Conservation (phyloP, 2,113 vertebrate genomes). For the Nycticryphes semicollaris region DNA sequence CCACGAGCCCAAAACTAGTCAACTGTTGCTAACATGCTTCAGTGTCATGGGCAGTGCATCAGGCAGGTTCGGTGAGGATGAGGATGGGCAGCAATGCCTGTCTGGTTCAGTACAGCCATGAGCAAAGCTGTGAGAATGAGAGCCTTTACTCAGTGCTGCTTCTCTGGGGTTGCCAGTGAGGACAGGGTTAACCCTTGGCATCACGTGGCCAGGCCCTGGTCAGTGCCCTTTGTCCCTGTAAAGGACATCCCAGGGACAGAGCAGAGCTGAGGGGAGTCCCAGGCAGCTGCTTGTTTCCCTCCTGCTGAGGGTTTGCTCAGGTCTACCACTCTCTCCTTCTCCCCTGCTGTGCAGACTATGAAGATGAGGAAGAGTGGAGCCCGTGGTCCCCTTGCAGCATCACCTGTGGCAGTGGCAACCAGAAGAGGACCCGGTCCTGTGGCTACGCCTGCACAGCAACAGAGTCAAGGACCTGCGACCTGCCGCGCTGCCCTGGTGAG, state of each 20-base stretch:
- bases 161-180: neutral
- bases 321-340: neutral
- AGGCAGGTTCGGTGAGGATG: neutral
- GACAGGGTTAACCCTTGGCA: neutral
- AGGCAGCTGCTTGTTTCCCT: neutral
- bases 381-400: constrained; percentile 88
- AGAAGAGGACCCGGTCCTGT: constrained; percentile 86
- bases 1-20: neutral
- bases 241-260: neutral
- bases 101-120: neutral
- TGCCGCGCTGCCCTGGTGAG: constrained; percentile 84
- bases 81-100: neutral
- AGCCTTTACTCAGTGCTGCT: neutral
- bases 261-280: neutral
- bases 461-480: constrained; percentile 82
- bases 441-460: constrained; percentile 86
- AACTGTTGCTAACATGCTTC: neutral
- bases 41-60: neutral
- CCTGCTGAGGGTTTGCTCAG: neutral
- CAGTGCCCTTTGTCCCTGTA: neutral
- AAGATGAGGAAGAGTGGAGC: constrained; percentile 87
- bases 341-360: constrained; percentile 71
- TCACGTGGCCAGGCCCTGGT: accelerated
- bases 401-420: constrained; percentile 84
- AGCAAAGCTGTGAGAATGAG: neutral